These are phyloP conservation scores for Plodia interpunctella DNA, from an alignment of 1,140 invertebrate genomes.

Conservation along the genomic window DNA sequence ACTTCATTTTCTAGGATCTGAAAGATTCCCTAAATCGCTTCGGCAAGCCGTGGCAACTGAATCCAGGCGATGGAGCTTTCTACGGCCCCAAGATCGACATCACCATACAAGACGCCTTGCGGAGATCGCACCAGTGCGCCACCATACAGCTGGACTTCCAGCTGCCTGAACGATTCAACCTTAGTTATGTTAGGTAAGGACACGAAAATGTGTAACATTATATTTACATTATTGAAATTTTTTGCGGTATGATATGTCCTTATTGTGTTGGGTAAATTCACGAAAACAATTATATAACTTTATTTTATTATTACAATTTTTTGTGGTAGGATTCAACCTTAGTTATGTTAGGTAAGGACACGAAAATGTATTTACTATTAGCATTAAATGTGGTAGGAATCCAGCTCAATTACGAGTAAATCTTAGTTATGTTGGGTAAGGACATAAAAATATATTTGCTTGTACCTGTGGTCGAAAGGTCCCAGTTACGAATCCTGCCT, in stretches of 20 bases:
- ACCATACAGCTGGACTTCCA: slow-evolving; percentile 99
- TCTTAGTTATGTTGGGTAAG: slow-evolving; percentile 77
- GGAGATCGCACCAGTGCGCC: slow-evolving; percentile 94
- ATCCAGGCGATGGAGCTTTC: slow-evolving; percentile 97
- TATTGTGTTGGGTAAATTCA: too few relatives aligned
- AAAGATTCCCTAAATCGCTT: slow-evolving; percentile 91
- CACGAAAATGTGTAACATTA: too few relatives aligned
- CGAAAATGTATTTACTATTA: too few relatives aligned
- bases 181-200: slow-evolving; percentile 77
- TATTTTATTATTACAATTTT: too few relatives aligned
- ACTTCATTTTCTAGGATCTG: slow-evolving; percentile 85
- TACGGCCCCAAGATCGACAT: slow-evolving; percentile 99
- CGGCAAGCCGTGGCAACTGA: slow-evolving; percentile 92
- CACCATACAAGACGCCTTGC: slow-evolving; percentile 95
- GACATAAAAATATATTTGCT: too few relatives aligned
- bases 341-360: slow-evolving; percentile 76
- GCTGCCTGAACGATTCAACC: slow-evolving; percentile 83
- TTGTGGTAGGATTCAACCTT: slow-evolving; percentile 72
- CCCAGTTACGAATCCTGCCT: too few relatives aligned
- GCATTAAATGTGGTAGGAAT: too few relatives aligned
- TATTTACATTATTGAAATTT: too few relatives aligned
- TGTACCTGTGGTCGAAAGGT: too few relatives aligned
- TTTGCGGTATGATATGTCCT: too few relatives aligned
- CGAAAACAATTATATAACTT: too few relatives aligned
- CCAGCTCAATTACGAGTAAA: too few relatives aligned